phyloP scores from a whole-genome alignment of 2,113 vertebrate genomes.

The Albula glossodonta region DNA sequence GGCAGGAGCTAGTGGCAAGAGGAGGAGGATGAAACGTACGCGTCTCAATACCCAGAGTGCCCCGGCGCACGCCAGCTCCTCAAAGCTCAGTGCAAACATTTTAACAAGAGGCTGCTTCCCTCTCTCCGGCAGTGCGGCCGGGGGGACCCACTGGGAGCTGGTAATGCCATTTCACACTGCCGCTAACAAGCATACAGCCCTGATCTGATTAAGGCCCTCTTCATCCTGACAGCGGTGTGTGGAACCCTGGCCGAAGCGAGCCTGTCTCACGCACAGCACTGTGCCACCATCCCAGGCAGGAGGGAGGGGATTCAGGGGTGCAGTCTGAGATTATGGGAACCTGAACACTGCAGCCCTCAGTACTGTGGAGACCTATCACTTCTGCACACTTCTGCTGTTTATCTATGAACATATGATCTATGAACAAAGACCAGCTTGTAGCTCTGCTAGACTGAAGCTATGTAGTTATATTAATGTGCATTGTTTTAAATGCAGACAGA shows the following conservation, averaged over 20 bases:
- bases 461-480: background rate
- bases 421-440: background rate
- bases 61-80: background rate
- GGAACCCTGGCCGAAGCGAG: background rate
- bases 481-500: background rate
- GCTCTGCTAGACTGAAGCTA: background rate
- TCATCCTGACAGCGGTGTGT: constrained; percentile 8
- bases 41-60: background rate
- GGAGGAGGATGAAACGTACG: background rate
- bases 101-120: constrained; percentile 13
- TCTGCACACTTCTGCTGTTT: no score
- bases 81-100: background rate
- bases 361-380: no score
- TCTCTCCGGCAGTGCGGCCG: background rate
- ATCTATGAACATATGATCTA: background rate
- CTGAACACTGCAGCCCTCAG: no score
- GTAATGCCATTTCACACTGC: constrained; percentile 21
- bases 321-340: no score
- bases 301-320: no score
- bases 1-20: background rate
- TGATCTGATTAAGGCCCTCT: constrained; percentile 22
- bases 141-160: constrained; percentile 7
- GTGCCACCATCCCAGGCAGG: background rate
- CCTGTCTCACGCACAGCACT: background rate
- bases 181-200: constrained; percentile 28